Evolutionary conservation across 2,113 vertebrate species (phyloP).

Genomic region (Crypturellus undulatus): DNA sequence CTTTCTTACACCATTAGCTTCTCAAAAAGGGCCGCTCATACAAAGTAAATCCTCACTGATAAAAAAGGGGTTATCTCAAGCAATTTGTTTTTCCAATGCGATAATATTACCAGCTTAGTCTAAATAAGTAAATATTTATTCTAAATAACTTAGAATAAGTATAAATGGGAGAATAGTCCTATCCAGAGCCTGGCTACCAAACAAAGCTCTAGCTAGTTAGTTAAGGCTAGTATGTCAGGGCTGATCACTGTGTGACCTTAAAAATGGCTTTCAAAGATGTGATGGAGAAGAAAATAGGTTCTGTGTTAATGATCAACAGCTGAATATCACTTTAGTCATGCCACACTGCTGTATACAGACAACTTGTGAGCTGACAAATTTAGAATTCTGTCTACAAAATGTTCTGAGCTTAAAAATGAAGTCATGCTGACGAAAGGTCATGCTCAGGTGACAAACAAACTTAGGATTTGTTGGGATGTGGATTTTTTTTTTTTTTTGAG

Average conservation of each 20-base stretch:
- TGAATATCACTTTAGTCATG: conserved; percentile 19
- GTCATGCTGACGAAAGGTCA: background rate
- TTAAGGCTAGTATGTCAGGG: background rate
- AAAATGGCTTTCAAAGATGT: background rate
- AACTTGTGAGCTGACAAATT: conserved; percentile 5
- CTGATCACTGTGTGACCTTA: background rate
- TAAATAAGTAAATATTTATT: background rate
- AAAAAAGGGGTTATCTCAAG: background rate
- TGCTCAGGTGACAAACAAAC: too few species aligned
- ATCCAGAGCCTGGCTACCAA: background rate
- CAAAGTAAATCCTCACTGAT: background rate
- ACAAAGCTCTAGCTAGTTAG: background rate
- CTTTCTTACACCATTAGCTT: background rate
- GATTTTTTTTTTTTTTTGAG: background rate
- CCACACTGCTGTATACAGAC: background rate
- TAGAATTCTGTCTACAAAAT: conserved; percentile 9
- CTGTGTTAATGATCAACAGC: background rate
- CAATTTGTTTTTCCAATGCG: background rate
- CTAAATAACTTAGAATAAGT: background rate
- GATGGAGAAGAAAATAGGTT: background rate
- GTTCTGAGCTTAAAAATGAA: conserved; percentile 10
- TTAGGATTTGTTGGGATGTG: background rate
- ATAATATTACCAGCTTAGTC: background rate
- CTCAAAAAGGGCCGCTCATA: background rate
- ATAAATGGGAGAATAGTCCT: background rate